Evolutionary conservation across 2,797 vertebrate species (phyloP).

Genomic region (Sebastes diploproa): DNA sequence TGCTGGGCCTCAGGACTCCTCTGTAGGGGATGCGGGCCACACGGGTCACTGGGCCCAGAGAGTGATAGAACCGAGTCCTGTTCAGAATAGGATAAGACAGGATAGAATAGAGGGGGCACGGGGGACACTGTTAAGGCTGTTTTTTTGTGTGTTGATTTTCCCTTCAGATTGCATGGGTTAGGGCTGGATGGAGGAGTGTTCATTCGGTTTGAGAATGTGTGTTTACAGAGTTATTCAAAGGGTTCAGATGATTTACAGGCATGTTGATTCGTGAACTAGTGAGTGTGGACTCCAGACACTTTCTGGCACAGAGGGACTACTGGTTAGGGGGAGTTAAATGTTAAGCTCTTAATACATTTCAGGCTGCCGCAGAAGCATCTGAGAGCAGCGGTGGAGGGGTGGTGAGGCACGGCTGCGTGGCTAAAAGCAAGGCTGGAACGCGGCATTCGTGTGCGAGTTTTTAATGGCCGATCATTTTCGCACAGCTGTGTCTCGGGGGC

Average conservation of each 20-base stretch:
- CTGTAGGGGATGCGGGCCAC: conserved; percentile 97
- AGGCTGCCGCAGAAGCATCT: conserved; percentile 47
- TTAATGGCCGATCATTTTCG: conserved; percentile 29
- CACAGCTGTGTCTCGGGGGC: conserved; percentile 33
- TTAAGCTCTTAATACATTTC: conserved; percentile 36
- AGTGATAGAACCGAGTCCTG: conserved; percentile 99
- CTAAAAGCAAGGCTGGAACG: conserved; percentile 30
- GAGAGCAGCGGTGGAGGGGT: conserved; percentile 35
- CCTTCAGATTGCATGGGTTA: conserved; percentile 43
- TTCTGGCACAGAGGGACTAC: conserved; percentile 11
- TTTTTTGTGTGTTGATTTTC: conserved; percentile 14
- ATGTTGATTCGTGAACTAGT: conserved; percentile 7
- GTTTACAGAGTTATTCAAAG: conserved; percentile 21
- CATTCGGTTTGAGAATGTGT: conserved; percentile 38
- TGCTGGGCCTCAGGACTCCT: conserved; percentile 97
- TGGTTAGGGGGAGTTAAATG: conserved; percentile 21
- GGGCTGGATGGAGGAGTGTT: conserved; percentile 34
- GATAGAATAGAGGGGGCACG: conserved; percentile 71
- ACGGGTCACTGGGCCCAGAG: conserved; percentile 97
- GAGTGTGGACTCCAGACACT: conserved; percentile 21
- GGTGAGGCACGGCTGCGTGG: conserved; percentile 43
- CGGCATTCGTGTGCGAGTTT: conserved; percentile 1
- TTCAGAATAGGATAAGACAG: conserved; percentile 86
- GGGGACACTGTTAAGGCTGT: conserved; percentile 71
- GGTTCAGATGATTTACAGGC: conserved; percentile 32